These are phyloP conservation scores for Acanthaster planci DNA, from an alignment of 35 echinoderm and acorn worm genomes.

Conservation along the genomic window DNA sequence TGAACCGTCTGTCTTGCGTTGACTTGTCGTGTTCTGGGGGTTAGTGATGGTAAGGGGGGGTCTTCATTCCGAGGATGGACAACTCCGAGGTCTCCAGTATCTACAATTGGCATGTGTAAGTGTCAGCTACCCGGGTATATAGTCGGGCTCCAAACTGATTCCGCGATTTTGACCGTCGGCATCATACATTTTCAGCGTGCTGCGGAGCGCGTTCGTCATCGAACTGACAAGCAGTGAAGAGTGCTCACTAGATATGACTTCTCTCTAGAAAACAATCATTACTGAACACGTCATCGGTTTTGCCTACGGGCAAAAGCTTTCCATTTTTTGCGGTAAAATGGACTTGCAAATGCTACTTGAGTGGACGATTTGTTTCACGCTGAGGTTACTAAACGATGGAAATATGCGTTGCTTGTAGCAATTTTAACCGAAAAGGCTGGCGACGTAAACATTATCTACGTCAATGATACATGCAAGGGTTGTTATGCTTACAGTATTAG, in stretches of 20 bases:
- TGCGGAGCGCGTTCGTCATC: conserved; percentile 18
- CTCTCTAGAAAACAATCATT: conserved; percentile 1
- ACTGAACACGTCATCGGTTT: background rate
- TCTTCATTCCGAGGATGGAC: background rate
- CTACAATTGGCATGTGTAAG: conserved; percentile 19
- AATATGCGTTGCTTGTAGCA: background rate
- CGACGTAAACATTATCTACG: background rate
- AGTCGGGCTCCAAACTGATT: no score
- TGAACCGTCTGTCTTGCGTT: conserved; percentile 14
- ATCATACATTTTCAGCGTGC: background rate
- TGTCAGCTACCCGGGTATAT: background rate
- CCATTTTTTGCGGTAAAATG: background rate
- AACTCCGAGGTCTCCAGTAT: conserved; percentile 17
- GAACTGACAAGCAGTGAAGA: conserved; percentile 17
- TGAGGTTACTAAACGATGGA: background rate
- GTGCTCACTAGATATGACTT: conserved; percentile 1
- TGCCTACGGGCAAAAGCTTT: background rate
- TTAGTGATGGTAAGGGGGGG: background rate
- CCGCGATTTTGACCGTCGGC: conserved; percentile 4
- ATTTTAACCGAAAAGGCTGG: background rate
- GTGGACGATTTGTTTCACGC: background rate
- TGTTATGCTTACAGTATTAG: no score
- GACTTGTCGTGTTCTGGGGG: conserved; percentile 4
- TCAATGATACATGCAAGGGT: no score
- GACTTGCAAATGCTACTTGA: background rate